Evolutionary conservation across 2,797 vertebrate genomes (phyloP).

Genomic region (Crocidura indochinensis): DNA sequence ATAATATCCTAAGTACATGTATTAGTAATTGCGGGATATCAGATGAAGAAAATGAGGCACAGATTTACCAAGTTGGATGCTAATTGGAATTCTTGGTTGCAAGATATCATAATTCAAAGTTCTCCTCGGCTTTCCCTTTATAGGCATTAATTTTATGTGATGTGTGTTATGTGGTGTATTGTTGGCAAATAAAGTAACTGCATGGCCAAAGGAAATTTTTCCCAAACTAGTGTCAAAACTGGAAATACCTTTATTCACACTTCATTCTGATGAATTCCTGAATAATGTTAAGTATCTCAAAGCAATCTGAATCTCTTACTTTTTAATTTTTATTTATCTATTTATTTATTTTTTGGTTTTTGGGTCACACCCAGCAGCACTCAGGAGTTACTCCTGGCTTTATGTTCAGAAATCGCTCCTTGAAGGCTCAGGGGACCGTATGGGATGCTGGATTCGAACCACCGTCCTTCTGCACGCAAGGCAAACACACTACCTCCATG

Average conservation of each 20-base stretch:
- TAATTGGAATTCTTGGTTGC: neutral
- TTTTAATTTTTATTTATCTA: no score
- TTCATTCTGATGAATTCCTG: neutral
- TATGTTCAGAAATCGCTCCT: no score
- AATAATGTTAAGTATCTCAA: constrained; percentile 28
- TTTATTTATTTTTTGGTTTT: neutral
- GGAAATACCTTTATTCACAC: constrained; percentile 8
- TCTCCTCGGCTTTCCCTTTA: constrained; percentile 7
- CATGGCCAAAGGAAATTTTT: constrained; percentile 45
- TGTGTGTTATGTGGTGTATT: neutral
- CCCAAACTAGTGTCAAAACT: constrained; percentile 59
- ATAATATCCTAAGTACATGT: neutral
- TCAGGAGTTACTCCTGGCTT: no score
- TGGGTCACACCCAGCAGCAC: no score
- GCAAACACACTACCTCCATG: no score
- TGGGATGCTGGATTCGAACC: no score
- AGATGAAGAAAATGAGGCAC: constrained; percentile 28
- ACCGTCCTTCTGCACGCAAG: no score
- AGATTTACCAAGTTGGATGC: constrained; percentile 14
- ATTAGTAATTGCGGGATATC: neutral
- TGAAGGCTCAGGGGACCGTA: no score
- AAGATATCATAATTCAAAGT: neutral
- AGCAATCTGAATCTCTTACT: constrained; percentile 4
- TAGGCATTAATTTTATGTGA: neutral
- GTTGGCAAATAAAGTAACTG: constrained; percentile 49